Conservation (phyloP, 35 echinoderm and acorn worm genomes). For the Heliocidaris erythrogramma region DNA sequence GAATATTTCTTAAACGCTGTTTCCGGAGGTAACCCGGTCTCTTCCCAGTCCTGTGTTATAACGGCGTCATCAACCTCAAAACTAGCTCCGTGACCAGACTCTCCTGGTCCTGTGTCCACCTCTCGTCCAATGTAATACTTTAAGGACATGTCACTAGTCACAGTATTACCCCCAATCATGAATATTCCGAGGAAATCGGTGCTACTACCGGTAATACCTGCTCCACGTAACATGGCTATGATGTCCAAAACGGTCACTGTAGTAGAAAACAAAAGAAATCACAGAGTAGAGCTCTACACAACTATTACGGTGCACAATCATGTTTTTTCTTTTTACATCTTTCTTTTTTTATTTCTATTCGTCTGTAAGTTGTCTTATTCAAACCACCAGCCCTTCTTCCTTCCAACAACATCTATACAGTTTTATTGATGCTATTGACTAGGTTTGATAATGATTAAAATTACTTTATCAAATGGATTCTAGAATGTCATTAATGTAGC, state of each 20-base stretch:
- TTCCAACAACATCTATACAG: no score
- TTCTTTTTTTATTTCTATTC: no score
- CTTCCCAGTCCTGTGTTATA: background rate
- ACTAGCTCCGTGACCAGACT: background rate
- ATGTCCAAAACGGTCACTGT: background rate
- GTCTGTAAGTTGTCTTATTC: no score
- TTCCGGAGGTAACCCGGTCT: background rate
- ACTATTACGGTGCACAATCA: no score
- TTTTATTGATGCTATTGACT: no score
- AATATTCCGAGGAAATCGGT: background rate
- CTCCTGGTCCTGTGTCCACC: constrained; percentile 36
- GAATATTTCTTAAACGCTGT: background rate
- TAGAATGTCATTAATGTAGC: no score
- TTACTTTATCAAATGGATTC: no score
- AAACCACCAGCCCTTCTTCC: no score
- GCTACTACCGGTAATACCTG: background rate
- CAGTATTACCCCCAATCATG: background rate
- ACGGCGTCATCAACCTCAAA: background rate
- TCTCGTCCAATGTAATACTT: constrained; percentile 35
- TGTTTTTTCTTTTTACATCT: no score
- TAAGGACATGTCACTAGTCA: background rate
- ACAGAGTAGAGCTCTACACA: no score
- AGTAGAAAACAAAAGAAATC: background rate
- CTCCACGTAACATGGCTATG: background rate
- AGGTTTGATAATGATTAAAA: no score